Percentiles rank a stretch among this genome's conserved stretches.
phyloP scores from a whole-genome alignment of 2,113 vertebrate genomes.

The Podarcis raffonei region DNA sequence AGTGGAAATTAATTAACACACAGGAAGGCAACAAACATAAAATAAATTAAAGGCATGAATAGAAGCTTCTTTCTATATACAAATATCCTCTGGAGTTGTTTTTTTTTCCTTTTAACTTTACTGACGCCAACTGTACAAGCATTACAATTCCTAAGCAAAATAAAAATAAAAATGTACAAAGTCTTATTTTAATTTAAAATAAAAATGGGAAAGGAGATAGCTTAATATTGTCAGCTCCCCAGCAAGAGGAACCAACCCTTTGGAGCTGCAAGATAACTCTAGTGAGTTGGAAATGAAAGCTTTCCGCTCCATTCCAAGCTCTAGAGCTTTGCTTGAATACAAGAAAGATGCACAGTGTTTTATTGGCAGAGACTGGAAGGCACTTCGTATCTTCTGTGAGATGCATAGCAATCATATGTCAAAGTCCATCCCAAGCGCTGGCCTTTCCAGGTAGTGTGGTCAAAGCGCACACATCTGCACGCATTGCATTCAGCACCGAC shows the following conservation, averaged over 20 bases:
- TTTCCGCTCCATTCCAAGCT: not conserved
- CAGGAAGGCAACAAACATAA: constrained; percentile 76
- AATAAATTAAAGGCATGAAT: constrained; percentile 91
- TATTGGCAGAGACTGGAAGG: not conserved
- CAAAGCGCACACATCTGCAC: not conserved
- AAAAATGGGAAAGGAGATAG: not conserved
- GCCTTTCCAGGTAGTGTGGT: not conserved
- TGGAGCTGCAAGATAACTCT: not conserved
- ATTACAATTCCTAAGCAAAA: constrained; percentile 65
- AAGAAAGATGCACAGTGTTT: not conserved
- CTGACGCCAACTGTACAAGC: constrained; percentile 84
- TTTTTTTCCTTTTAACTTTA: not conserved
- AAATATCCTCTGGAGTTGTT: constrained; percentile 78
- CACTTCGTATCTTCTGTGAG: rapidly evolving
- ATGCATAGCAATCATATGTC: not conserved
- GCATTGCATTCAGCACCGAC: not conserved
- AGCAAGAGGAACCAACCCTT: not conserved
- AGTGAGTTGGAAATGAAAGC: not conserved
- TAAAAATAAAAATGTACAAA: constrained; percentile 74
- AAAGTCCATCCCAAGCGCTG: not conserved
- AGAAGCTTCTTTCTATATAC: constrained; percentile 87
- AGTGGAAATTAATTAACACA: constrained; percentile 49
- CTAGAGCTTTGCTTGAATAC: not conserved
- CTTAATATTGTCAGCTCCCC: not conserved
- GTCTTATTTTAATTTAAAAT: constrained; percentile 28